These are phyloP conservation scores for Frankliniella intonsa DNA, from an alignment of 2,888 invertebrate species.

Conservation along the genomic window DNA sequence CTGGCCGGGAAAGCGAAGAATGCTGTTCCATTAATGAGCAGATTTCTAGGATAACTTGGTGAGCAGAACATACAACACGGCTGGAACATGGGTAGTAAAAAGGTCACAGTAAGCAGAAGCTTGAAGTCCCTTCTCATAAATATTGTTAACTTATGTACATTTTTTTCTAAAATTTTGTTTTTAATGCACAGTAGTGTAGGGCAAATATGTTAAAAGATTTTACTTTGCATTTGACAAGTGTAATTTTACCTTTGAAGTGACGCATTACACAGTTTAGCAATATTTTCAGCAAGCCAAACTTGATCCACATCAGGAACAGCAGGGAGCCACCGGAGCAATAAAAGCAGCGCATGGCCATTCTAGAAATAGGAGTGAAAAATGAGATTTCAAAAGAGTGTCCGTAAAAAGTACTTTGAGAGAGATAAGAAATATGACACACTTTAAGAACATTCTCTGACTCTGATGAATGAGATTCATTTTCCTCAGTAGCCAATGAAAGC, in stretches of 20 bases:
- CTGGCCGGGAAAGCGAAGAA: conserved; percentile 46
- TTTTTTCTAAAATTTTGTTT: background rate
- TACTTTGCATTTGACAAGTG: too few relatives aligned
- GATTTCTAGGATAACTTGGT: conserved; percentile 50
- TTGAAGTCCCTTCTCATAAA: conserved; percentile 29
- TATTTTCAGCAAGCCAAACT: conserved; percentile 45
- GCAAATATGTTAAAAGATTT: too few relatives aligned
- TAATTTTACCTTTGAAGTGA: conserved; percentile 46
- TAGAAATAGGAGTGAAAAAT: conserved; percentile 33
- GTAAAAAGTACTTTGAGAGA: background rate
- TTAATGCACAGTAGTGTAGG: conserved; percentile 35
- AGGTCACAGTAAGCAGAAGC: conserved; percentile 31
- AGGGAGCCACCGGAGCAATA: conserved; percentile 51
- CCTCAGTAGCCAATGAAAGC: conserved; percentile 49
- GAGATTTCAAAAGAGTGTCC: background rate
- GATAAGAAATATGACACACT: conserved; percentile 17
- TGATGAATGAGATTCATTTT: conserved; percentile 35
- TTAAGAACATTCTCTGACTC: conserved; percentile 31
- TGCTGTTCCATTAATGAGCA: conserved; percentile 48
- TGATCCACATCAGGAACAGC: conserved; percentile 48
- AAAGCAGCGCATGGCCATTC: conserved; percentile 16
- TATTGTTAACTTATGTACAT: background rate
- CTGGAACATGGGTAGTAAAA: conserved; percentile 42
- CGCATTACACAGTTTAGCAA: conserved; percentile 50
- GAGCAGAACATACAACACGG: conserved; percentile 53